phyloP scores from a whole-genome alignment of 2,888 invertebrate species.

The Hypolimnas misippus region DNA sequence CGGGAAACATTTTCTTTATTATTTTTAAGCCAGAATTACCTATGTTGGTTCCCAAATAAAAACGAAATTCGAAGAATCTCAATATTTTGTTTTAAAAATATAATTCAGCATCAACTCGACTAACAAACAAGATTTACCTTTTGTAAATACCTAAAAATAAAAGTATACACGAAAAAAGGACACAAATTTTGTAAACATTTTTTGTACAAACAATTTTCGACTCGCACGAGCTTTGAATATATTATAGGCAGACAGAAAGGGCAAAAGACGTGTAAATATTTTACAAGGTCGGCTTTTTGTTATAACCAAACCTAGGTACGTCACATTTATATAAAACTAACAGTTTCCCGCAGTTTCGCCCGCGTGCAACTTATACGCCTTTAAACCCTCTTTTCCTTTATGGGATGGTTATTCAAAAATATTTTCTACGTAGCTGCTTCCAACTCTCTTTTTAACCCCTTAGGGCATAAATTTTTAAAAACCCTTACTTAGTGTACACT shows the following conservation, averaged over 20 bases:
- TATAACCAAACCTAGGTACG: constrained; percentile 34
- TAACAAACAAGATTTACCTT: constrained; percentile 30
- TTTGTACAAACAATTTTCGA: constrained; percentile 60
- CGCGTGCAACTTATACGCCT: too few relatives aligned
- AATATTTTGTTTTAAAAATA: neutral
- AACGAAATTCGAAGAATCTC: neutral
- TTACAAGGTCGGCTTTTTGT: constrained; percentile 54
- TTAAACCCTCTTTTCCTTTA: too few relatives aligned
- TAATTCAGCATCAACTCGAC: constrained; percentile 1
- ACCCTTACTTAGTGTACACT: too few relatives aligned
- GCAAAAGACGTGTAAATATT: constrained; percentile 64
- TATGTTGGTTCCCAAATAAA: neutral
- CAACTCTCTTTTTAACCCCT: too few relatives aligned
- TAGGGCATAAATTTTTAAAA: too few relatives aligned
- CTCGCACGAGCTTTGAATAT: constrained; percentile 57
- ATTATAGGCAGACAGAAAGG: constrained; percentile 53
- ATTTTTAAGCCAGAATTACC: too few relatives aligned
- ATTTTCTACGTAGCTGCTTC: too few relatives aligned
- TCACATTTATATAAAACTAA: too few relatives aligned
- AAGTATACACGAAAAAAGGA: constrained; percentile 36
- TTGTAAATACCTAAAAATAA: constrained; percentile 39
- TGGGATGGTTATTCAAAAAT: too few relatives aligned
- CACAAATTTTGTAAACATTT: constrained; percentile 48
- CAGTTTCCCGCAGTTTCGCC: too few relatives aligned
- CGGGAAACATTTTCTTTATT: too few relatives aligned